These are phyloP conservation scores for Hirundichthys speculiger DNA, from an alignment of 2,113 vertebrate species.

Conservation along the genomic window DNA sequence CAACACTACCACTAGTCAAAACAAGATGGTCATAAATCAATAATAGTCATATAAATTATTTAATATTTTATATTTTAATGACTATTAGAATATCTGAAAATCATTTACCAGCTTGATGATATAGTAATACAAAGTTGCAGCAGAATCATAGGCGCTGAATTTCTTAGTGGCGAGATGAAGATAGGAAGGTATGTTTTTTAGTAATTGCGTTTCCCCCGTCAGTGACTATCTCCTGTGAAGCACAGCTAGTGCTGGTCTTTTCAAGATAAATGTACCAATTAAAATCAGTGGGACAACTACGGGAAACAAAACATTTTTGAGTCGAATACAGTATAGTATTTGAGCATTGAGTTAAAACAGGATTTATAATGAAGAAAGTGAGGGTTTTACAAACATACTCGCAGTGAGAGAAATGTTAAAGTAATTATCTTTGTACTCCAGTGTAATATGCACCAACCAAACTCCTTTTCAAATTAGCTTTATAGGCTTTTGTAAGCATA, in stretches of 20 bases:
- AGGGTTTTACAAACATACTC: neutral
- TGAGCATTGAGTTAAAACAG: constrained; percentile 29
- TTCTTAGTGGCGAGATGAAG: neutral
- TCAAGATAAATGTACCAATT: constrained; percentile 67
- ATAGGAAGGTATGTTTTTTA: constrained; percentile 9
- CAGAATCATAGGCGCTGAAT: neutral
- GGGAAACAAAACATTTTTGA: constrained; percentile 17
- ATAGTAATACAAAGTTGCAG: neutral
- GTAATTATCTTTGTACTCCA: neutral
- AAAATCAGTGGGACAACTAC: constrained; percentile 51
- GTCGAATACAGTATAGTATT: neutral
- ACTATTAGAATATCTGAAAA: too few species aligned
- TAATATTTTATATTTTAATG: too few species aligned
- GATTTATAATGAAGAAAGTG: constrained; percentile 6
- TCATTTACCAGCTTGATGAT: too few species aligned
- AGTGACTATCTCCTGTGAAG: constrained; percentile 23
- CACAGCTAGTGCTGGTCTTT: constrained; percentile 33
- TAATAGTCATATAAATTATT: too few species aligned
- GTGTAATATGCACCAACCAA: neutral
- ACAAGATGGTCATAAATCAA: too few species aligned
- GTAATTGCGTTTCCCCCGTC: constrained; percentile 8
- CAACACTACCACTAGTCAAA: too few species aligned
- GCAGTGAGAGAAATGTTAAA: neutral
- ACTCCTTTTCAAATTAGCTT: neutral
- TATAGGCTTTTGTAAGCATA: neutral